Percentiles rank a stretch among this genome's conserved stretches.
These are phyloP conservation scores for Cyclina sinensis DNA, from an alignment of 1,140 invertebrate genomes.

Conservation along the genomic window DNA sequence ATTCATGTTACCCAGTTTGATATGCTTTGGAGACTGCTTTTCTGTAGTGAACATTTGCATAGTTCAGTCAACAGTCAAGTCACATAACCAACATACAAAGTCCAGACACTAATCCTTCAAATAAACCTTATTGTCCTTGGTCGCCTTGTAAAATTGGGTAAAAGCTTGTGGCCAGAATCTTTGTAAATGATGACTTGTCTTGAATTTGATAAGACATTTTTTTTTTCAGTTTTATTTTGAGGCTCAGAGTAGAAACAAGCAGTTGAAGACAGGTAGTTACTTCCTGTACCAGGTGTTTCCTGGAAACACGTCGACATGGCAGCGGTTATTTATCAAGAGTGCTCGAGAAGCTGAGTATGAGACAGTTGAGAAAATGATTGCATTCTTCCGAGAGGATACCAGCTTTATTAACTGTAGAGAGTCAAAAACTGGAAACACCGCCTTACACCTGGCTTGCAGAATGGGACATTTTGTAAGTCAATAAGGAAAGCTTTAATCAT, in stretches of 20 bases:
- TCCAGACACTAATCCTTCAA: too few relatives aligned
- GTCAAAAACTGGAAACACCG: constrained; percentile 82
- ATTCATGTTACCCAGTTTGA: too few relatives aligned
- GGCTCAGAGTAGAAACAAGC: constrained; percentile 83
- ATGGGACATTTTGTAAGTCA: constrained; percentile 83
- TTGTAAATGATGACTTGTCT: too few relatives aligned
- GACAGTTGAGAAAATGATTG: constrained; percentile 83
- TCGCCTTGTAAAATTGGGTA: too few relatives aligned
- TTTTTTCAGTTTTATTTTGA: constrained; percentile 82
- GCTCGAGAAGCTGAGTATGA: constrained; percentile 83
- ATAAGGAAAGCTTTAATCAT: too few relatives aligned
- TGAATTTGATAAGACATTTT: too few relatives aligned
- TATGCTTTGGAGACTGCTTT: too few relatives aligned
- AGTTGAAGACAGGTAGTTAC: constrained; percentile 79
- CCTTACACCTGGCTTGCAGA: constrained; percentile 83
- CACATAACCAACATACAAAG: too few relatives aligned
- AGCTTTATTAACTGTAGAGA: constrained; percentile 85
- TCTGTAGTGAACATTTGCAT: too few relatives aligned
- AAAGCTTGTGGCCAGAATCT: too few relatives aligned
- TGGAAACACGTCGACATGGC: constrained; percentile 82
- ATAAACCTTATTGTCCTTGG: too few relatives aligned
- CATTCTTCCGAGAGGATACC: constrained; percentile 81
- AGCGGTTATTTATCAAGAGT: constrained; percentile 82
- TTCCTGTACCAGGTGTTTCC: constrained; percentile 86
- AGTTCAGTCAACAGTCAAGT: too few relatives aligned